phyloP scores from a whole-genome alignment of 2,797 vertebrate species.

The Phoxinus dragarum region DNA sequence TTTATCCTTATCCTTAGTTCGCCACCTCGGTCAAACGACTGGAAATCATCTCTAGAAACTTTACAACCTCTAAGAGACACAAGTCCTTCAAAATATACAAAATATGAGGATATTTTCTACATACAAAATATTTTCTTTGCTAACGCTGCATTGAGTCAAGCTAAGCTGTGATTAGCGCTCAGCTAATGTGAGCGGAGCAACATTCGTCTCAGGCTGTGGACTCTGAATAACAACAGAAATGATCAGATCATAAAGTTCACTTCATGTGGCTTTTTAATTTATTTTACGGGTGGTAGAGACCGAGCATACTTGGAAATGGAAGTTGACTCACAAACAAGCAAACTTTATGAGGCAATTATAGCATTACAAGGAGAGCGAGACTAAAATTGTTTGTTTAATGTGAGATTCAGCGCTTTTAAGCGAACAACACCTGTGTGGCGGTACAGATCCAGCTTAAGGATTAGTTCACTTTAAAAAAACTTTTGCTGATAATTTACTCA shows the following conservation, averaged over 20 bases:
- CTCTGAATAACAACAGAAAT: constrained; percentile 44
- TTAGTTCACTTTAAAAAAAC: too few relatives aligned
- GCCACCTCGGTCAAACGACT: not conserved
- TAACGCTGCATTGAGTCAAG: constrained; percentile 8
- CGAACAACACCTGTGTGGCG: constrained; percentile 26
- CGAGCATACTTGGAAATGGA: constrained; percentile 34
- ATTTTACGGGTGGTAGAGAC: constrained; percentile 41
- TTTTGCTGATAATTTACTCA: too few relatives aligned
- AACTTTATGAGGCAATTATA: constrained; percentile 55
- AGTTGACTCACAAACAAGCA: constrained; percentile 41
- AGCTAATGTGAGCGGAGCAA: constrained; percentile 2
- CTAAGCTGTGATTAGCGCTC: constrained; percentile 10
- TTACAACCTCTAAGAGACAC: not conserved
- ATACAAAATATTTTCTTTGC: not conserved
- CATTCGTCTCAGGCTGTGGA: constrained; percentile 5
- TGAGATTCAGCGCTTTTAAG: constrained; percentile 48
- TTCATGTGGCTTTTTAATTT: constrained; percentile 53
- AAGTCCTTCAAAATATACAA: not conserved
- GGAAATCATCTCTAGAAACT: constrained; percentile 13
- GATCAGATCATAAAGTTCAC: constrained; percentile 47
- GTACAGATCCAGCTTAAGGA: not conserved
- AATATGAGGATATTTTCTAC: not conserved
- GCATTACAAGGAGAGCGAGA: constrained; percentile 49
- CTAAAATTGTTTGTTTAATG: constrained; percentile 55
- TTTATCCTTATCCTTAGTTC: not conserved